phyloP scores from a whole-genome alignment of 2,888 invertebrate species.

The Oasisia sp. region DNA sequence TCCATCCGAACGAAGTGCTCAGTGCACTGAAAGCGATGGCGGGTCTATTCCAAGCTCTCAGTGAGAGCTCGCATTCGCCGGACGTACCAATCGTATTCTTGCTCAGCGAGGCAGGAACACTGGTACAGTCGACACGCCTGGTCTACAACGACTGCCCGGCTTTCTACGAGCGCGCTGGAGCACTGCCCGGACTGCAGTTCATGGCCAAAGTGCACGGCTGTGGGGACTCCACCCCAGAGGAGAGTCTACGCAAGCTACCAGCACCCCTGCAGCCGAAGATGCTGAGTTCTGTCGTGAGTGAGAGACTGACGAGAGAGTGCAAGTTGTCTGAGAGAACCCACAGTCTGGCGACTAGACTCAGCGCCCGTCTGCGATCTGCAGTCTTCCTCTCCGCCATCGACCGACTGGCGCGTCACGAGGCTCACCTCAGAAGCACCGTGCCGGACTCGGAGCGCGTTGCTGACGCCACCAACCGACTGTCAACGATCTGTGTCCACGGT shows the following conservation, averaged over 20 bases:
- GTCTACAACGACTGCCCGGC: constrained; percentile 42
- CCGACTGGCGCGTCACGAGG: constrained; percentile 37
- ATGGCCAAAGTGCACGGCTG: constrained; percentile 26
- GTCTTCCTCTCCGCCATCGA: constrained; percentile 36
- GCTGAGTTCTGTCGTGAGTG: constrained; percentile 43
- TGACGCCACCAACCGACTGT: constrained; percentile 34
- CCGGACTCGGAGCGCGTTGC: constrained; percentile 33
- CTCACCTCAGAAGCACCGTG: constrained; percentile 29
- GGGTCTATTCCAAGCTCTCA: constrained; percentile 37
- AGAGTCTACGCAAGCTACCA: constrained; percentile 38
- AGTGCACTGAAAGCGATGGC: constrained; percentile 39
- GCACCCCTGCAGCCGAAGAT: constrained; percentile 39
- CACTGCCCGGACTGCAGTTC: background rate
- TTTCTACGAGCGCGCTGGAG: constrained; percentile 37
- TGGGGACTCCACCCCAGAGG: constrained; percentile 31
- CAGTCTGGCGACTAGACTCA: constrained; percentile 38
- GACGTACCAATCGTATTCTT: constrained; percentile 29
- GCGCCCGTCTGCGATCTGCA: constrained; percentile 32
- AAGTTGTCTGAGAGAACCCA: constrained; percentile 33
- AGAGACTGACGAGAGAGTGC: constrained; percentile 23
- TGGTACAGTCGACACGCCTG: constrained; percentile 34
- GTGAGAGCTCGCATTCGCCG: background rate
- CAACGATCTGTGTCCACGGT: constrained; percentile 36
- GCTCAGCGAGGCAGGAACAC: constrained; percentile 37
- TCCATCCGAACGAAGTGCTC: constrained; percentile 42